These are phyloP conservation scores for Sitophilus oryzae DNA, from an alignment of 1,140 invertebrate species.

Conservation along the genomic window DNA sequence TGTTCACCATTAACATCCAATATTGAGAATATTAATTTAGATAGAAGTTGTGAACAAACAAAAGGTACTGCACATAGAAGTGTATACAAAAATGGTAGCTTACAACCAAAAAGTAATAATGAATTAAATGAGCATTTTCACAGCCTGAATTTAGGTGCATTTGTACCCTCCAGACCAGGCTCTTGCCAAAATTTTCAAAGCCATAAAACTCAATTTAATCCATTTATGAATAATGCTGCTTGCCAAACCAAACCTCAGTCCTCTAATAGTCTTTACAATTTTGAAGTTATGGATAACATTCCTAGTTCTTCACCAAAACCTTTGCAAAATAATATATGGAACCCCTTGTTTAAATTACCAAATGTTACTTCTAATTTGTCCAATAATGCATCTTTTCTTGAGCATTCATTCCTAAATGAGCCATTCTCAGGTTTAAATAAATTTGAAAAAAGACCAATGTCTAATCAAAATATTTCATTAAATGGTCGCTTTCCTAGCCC, in stretches of 20 bases:
- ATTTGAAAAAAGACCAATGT: too few species aligned
- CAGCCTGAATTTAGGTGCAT: constrained; percentile 12
- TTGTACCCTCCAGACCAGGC: not conserved
- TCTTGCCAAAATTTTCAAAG: not conserved
- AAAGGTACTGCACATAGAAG: constrained; percentile 1
- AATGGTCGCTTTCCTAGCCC: constrained; percentile 28
- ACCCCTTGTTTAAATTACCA: too few species aligned
- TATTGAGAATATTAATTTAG: not conserved
- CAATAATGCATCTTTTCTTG: too few species aligned
- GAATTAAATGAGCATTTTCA: constrained; percentile 16
- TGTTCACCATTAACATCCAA: constrained; percentile 11
- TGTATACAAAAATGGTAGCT: not conserved
- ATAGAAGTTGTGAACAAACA: constrained; percentile 3
- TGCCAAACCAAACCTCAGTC: too few species aligned
- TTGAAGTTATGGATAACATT: not conserved
- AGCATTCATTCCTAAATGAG: too few species aligned
- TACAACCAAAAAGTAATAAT: not conserved
- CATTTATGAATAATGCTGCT: constrained; percentile 1
- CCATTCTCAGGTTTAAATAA: too few species aligned
- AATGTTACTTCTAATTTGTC: too few species aligned
- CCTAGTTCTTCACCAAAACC: not conserved
- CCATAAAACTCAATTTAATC: constrained; percentile 4
- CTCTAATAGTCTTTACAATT: constrained; percentile 5
- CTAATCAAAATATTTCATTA: not conserved
- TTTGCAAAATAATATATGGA: too few species aligned